These are phyloP conservation scores for Cyprinus carpio DNA, from an alignment of 2,113 vertebrate species.

Conservation along the genomic window DNA sequence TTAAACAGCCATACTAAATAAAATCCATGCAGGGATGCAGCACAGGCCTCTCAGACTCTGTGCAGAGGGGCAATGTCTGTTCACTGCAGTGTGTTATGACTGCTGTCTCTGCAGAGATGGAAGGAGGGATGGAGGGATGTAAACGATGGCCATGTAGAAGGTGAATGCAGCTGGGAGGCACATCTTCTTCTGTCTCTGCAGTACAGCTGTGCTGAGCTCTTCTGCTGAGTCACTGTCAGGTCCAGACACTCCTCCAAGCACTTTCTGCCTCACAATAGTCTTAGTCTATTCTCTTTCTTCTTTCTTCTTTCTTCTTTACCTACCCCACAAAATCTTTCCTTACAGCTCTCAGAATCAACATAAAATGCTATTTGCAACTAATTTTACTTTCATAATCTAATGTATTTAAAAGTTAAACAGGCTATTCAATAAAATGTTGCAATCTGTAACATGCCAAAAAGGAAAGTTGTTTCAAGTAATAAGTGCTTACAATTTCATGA, in stretches of 20 bases:
- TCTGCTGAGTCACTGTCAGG: conserved; percentile 54
- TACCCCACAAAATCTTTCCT: neutral
- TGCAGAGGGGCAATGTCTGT: neutral
- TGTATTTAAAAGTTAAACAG: neutral
- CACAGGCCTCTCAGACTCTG: neutral
- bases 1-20: conserved; percentile 3
- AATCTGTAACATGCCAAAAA: neutral
- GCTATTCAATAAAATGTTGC: neutral
- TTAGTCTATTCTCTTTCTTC: neutral
- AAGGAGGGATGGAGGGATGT: neutral
- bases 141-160: neutral
- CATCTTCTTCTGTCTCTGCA: conserved; percentile 10
- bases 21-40: conserved; percentile 46
- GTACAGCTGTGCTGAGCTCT: conserved; percentile 11
- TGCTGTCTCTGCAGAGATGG: conserved; percentile 11
- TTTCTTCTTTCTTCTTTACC: neutral
- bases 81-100: conserved; percentile 11
- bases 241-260: neutral
- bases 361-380: neutral
- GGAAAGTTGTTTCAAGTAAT: neutral
- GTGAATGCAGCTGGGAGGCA: neutral
- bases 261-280: neutral
- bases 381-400: no score
- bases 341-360: neutral
- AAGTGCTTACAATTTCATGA: neutral